Base-by-base conservation (phyloP, 2,797 vertebrate genomes). In the Tolypeutes matacus region DNA sequence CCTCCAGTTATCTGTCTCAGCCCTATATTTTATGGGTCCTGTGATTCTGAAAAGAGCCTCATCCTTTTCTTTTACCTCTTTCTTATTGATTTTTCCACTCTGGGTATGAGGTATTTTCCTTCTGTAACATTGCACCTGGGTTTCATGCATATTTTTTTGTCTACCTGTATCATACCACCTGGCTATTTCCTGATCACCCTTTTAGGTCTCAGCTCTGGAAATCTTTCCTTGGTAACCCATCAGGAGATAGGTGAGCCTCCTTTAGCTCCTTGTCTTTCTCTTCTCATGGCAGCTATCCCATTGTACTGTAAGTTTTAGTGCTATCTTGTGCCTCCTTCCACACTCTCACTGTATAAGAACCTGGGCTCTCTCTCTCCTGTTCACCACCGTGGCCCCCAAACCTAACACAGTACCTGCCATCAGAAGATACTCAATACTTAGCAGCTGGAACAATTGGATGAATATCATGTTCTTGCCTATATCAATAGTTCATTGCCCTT, bases 401-500 rank as follows among this genome's bases (percentile, higher is more conserved):
- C 23, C n/a, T 34, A 58, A 31, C 73, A 4, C 17, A 42, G 27
- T 4, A 36, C 25, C 78, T 89, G 36, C 60, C 70, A 2, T 56
- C 23, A 60, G 36, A 42, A 84, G n/a, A 36, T 56, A 46, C 12
- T n/a, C 15, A 11, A 0, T 39, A n/a, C 36, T 29, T 53, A 13
- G 49, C 58, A 56, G 4, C 89, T 49, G 53, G 70, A 81, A 76
- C 58, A 36, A 42, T 29, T 69, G 10, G 18, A 3, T 58, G 77
- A 42, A 49, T 91, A 65, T 65, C 76, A 76, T 36, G 11, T 65
- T 94, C 86, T 94, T 93, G 56, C 58, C 86, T 67, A 73, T 76
- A 76, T 73, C 76, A 86, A 69, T 92, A 91, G 90, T 67, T 77
- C 75, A 34, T 75, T 39, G 81, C 75, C 80, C 75, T 95, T 88